phyloP scores from a whole-genome alignment of 2,797 vertebrate species.

The Microhierax caerulescens region DNA sequence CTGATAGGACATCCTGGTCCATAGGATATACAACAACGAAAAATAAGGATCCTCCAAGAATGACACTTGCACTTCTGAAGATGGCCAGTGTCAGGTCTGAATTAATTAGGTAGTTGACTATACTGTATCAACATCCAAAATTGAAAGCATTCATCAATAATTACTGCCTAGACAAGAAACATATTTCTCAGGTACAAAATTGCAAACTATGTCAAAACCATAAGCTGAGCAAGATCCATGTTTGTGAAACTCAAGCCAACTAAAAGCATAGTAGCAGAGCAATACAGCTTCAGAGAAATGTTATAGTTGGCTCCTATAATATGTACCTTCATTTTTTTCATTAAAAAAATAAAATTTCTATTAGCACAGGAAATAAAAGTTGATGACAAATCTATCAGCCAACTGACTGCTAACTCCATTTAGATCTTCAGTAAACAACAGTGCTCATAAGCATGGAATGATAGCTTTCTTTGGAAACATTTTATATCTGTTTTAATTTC shows the following conservation, averaged over 20 bases:
- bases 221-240: background rate
- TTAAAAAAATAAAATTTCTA: background rate
- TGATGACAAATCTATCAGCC: background rate
- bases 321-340: background rate
- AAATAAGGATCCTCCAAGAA: background rate
- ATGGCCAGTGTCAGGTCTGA: background rate
- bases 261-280: background rate
- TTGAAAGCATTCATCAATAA: background rate
- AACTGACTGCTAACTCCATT: background rate
- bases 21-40: background rate
- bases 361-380: background rate
- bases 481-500: background rate
- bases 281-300: background rate
- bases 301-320: background rate
- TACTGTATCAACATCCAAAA: background rate
- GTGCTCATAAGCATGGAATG: background rate
- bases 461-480: background rate
- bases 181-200: background rate
- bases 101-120: background rate
- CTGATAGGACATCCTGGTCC: background rate
- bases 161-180: background rate
- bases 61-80: background rate
- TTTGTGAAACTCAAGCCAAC: background rate
- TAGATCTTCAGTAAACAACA: background rate
- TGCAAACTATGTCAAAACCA: background rate